These are phyloP conservation scores for Holcopasites calliopsidis DNA, from an alignment of 1,140 invertebrate species.

Conservation along the genomic window DNA sequence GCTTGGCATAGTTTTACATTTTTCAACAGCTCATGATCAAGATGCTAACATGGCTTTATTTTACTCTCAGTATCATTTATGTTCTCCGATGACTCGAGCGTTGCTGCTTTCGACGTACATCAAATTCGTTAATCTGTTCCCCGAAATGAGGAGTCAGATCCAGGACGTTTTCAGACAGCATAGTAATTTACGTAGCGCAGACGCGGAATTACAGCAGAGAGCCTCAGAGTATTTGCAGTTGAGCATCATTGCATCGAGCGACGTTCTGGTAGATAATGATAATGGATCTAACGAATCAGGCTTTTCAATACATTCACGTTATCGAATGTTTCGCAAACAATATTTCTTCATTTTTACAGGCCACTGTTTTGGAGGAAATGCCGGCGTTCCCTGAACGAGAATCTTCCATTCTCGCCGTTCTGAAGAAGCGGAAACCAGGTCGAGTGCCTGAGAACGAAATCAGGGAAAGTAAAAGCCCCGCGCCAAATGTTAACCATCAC, in stretches of 20 bases:
- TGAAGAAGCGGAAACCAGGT: slow-evolving; percentile 99
- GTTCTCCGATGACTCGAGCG: slow-evolving; percentile 97
- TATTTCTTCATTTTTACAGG: slow-evolving; percentile 77
- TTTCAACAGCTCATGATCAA: not conserved
- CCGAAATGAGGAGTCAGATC: slow-evolving; percentile 97
- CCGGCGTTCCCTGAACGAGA: slow-evolving; percentile 99
- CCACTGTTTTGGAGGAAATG: slow-evolving; percentile 99
- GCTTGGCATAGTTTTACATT: not conserved
- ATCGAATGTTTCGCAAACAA: no score
- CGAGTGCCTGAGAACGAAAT: slow-evolving; percentile 92
- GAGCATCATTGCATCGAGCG: slow-evolving; percentile 96
- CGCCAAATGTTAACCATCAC: slow-evolving; percentile 83
- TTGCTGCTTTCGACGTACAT: slow-evolving; percentile 98
- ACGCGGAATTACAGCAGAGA: slow-evolving; percentile 98
- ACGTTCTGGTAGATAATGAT: slow-evolving; percentile 88
- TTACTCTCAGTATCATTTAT: slow-evolving; percentile 92
- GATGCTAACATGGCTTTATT: slow-evolving; percentile 17
- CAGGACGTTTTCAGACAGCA: slow-evolving; percentile 98
- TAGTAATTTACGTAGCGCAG: slow-evolving; percentile 97
- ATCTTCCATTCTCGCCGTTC: slow-evolving; percentile 97
- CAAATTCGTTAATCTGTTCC: slow-evolving; percentile 99
- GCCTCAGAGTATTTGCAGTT: slow-evolving; percentile 99
- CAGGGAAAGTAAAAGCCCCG: slow-evolving; percentile 89
- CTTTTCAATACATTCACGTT: no score
- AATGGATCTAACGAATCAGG: not conserved